A percentile compares a stretch with the other conserved stretches of the same genome.
These are phyloP conservation scores for Aegotheles bennettii DNA, from an alignment of 2,113 vertebrate species.

Conservation along the genomic window DNA sequence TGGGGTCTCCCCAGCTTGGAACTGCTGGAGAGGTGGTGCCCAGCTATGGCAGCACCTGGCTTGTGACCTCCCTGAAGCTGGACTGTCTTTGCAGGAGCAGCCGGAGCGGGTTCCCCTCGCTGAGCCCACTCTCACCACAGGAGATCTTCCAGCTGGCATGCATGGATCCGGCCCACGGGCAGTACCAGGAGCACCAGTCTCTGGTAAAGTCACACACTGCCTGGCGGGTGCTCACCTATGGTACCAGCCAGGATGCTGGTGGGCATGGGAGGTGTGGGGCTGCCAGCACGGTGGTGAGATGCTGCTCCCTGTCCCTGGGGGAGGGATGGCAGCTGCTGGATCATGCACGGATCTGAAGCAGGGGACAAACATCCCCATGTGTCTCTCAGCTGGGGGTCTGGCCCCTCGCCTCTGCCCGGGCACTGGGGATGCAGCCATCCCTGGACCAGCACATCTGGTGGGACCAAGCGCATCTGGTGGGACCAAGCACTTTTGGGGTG, in stretches of 20 bases:
- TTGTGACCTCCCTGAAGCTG: not conserved
- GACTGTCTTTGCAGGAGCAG: constrained; percentile 78
- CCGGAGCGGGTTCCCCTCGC: constrained; percentile 83
- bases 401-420: accelerated
- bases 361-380: not conserved
- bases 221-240: not conserved
- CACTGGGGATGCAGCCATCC: not conserved
- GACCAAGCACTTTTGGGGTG: not conserved
- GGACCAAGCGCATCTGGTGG: not conserved
- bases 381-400: not conserved
- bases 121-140: constrained; percentile 91
- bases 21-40: not conserved
- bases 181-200: constrained; percentile 85
- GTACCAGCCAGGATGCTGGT: not conserved
- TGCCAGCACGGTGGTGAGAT: not conserved
- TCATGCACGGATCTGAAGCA: accelerated
- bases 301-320: not conserved
- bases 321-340: not conserved
- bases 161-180: constrained; percentile 75
- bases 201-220: constrained; percentile 80
- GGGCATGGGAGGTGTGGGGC: not conserved
- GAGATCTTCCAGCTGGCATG: constrained; percentile 89
- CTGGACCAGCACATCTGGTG: not conserved
- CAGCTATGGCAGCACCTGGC: accelerated
- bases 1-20: accelerated